A percentile compares a stretch with the other conserved stretches of the same genome.
Conservation (phyloP, 2,797 vertebrate species). For the Syncerus caffer region DNA sequence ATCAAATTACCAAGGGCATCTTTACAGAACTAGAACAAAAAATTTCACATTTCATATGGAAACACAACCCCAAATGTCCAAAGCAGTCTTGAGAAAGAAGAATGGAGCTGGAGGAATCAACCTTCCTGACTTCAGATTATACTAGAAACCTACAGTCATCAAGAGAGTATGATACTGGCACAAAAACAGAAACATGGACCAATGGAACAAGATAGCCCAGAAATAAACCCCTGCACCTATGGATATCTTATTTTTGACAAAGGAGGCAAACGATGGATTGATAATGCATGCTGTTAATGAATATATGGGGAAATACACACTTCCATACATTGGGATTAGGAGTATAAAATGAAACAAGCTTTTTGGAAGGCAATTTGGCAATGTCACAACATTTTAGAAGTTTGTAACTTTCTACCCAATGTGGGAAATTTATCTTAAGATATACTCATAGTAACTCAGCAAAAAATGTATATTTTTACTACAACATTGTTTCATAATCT, state of each 20-base stretch:
- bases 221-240: not conserved
- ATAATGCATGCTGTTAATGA: not conserved
- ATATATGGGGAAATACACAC: not conserved
- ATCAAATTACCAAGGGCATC: not conserved
- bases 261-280: not conserved
- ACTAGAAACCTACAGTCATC: not conserved
- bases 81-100: not conserved
- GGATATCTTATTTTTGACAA: not conserved
- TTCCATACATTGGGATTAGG: not conserved
- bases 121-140: not conserved
- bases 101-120: not conserved
- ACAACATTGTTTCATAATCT: not conserved
- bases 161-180: not conserved
- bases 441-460: not conserved
- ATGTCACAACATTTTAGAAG: not conserved
- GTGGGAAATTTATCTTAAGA: not conserved
- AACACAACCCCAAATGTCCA: not conserved
- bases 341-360: not conserved
- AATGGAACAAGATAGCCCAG: not conserved
- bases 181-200: not conserved
- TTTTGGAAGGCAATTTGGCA: constrained; percentile 3
- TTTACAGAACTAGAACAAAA: not conserved
- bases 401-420: not conserved
- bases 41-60: not conserved
- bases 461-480: constrained; percentile 8